Evolutionary conservation across 2,113 vertebrate genomes (phyloP).

Genomic region (Cercopithecus mona): DNA sequence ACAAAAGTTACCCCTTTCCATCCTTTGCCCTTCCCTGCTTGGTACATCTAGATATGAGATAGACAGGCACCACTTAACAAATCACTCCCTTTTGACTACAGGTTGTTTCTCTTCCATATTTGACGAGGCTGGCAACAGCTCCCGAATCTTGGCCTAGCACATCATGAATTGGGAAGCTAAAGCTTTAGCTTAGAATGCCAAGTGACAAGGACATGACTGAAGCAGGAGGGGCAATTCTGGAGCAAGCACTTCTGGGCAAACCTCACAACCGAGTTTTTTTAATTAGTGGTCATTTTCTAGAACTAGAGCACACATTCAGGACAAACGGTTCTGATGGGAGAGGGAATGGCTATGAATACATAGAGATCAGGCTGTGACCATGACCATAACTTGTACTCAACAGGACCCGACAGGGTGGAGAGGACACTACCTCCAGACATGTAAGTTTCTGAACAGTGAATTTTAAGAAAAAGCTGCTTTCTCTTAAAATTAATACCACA

Average conservation of each 20-base stretch:
- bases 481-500: background rate
- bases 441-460: background rate
- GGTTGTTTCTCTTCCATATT: background rate
- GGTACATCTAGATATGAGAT: background rate
- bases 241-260: conserved; percentile 21
- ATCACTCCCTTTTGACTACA: background rate
- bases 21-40: background rate
- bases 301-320: background rate
- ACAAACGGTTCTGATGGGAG: background rate
- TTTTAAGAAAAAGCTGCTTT: background rate
- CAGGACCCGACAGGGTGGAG: background rate
- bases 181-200: background rate
- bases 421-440: background rate
- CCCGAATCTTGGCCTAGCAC: background rate
- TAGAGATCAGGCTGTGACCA: background rate
- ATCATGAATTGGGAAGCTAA: background rate
- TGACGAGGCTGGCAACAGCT: background rate
- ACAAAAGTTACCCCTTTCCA: background rate
- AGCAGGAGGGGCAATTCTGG: background rate
- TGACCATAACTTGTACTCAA: background rate
- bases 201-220: background rate
- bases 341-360: background rate
- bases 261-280: background rate
- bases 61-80: background rate
- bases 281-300: background rate